These are phyloP conservation scores for Chelonoidis abingdonii DNA, from an alignment of 2,113 vertebrate genomes.

Conservation along the genomic window DNA sequence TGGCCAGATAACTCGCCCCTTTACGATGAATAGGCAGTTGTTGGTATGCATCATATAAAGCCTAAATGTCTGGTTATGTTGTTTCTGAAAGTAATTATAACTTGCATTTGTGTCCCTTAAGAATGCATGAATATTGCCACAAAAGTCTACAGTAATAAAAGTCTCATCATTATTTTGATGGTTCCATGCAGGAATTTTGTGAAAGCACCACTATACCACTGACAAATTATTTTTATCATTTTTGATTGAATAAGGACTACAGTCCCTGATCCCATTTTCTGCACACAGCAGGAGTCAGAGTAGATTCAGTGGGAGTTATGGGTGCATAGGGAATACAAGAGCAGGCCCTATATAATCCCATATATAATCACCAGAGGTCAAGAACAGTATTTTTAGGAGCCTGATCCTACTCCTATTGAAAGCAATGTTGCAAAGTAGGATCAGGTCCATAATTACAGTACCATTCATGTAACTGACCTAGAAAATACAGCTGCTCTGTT, in stretches of 20 bases:
- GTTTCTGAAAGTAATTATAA: not conserved
- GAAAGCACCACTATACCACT: not conserved
- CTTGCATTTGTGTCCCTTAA: not conserved
- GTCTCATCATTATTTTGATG: not conserved
- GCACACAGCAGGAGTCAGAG: not conserved
- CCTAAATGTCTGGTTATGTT: not conserved
- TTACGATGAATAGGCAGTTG: not conserved
- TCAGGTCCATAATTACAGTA: constrained; percentile 21
- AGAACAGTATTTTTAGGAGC: not conserved
- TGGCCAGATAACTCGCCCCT: not conserved
- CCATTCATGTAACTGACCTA: not conserved
- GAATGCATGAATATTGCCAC: not conserved
- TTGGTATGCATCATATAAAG: not conserved
- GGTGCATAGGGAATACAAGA: not conserved
- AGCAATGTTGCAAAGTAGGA: constrained; percentile 26
- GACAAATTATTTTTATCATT: not conserved
- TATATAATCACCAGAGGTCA: not conserved
- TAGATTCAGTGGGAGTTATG: not conserved
- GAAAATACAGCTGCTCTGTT: constrained; percentile 37
- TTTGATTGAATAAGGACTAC: not conserved
- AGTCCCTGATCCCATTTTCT: not conserved
- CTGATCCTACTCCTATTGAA: not conserved
- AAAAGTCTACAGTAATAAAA: not conserved
- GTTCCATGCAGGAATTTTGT: not conserved
- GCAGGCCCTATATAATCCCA: not conserved